Evolutionary conservation across 2,113 vertebrate species (phyloP).

Genomic region (Gambusia affinis): DNA sequence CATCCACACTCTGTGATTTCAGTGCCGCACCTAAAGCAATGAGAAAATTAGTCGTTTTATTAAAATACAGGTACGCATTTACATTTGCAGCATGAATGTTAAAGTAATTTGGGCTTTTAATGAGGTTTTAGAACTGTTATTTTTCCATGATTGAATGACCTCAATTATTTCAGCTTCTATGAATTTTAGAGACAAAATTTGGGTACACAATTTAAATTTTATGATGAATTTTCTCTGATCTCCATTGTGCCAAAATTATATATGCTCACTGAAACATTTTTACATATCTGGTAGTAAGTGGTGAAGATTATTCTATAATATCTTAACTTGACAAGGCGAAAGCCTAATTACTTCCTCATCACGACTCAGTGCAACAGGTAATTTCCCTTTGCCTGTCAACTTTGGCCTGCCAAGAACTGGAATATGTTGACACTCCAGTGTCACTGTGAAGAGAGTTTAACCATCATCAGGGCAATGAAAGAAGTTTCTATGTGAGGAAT

Average conservation of each 20-base stretch:
- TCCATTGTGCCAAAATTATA: not conserved
- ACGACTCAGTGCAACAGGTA: no score
- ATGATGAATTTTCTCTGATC: not conserved
- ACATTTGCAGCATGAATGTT: not conserved
- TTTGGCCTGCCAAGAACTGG: no score
- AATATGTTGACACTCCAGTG: no score
- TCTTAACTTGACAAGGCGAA: no score
- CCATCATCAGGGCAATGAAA: no score
- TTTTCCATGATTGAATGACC: not conserved
- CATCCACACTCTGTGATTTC: constrained; percentile 90
- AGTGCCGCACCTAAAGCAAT: constrained; percentile 87
- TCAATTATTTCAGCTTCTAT: not conserved
- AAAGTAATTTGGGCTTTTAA: not conserved
- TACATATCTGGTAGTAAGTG: no score
- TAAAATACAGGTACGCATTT: not conserved
- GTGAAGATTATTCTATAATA: no score
- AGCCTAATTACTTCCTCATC: no score
- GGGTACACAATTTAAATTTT: not conserved
- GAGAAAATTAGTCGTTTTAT: constrained; percentile 82
- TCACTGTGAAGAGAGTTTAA: no score
- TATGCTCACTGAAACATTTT: not conserved
- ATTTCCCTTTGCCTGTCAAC: no score
- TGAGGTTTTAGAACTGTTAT: not conserved
- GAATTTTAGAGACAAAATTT: not conserved
- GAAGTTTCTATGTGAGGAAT: no score